Conservation (phyloP, 2,888 invertebrate species). For the Uropetala carovei region DNA sequence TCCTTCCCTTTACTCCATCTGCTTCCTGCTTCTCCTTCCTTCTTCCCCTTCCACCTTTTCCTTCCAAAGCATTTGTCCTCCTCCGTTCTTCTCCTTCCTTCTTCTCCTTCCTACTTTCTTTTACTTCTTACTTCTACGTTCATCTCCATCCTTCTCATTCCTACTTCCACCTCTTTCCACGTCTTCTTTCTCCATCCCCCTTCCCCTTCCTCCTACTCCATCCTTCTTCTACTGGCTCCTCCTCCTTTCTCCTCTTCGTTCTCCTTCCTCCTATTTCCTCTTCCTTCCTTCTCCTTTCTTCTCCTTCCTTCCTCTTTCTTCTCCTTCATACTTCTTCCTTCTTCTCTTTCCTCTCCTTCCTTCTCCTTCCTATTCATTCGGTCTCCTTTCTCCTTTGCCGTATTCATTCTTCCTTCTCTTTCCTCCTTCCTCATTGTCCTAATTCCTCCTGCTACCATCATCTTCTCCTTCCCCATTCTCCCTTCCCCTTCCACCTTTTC, state of each 20-base stretch:
- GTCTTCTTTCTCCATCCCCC: background rate
- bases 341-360: too few relatives aligned
- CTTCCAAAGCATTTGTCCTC: background rate
- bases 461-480: background rate
- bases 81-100: background rate
- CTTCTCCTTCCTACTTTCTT: too few relatives aligned
- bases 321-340: background rate
- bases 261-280: background rate
- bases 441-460: background rate
- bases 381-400: too few relatives aligned
- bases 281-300: too few relatives aligned
- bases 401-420: background rate
- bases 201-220: background rate
- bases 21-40: too few relatives aligned
- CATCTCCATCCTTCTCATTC: too few relatives aligned
- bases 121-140: too few relatives aligned
- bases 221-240: too few relatives aligned
- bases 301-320: too few relatives aligned
- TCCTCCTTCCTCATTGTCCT: background rate
- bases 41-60: background rate
- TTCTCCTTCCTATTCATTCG: too few relatives aligned
- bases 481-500: background rate
- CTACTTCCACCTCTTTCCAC: too few relatives aligned
- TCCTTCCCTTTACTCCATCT: background rate
- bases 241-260: too few relatives aligned